A percentile compares a stretch with the other conserved stretches of the same genome.
Conservation (phyloP, 2,113 vertebrate species). For the Charadrius vociferus region DNA sequence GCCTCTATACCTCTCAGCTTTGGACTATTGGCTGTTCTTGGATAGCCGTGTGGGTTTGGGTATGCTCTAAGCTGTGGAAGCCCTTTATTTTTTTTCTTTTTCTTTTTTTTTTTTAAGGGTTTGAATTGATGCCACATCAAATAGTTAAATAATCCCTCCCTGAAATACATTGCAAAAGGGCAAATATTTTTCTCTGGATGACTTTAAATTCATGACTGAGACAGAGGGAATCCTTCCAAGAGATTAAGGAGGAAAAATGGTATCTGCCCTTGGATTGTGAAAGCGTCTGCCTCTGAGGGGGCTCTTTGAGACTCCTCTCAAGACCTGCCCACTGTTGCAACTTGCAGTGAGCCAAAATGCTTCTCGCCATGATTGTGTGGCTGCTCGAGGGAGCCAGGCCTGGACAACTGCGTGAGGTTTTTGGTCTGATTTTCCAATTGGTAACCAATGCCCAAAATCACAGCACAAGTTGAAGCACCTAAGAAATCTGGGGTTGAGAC, state of each 20-base stretch:
- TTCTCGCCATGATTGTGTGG: background rate
- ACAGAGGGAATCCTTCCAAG: background rate
- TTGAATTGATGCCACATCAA: background rate
- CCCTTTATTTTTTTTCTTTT: background rate
- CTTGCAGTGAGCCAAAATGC: background rate
- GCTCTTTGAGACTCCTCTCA: background rate
- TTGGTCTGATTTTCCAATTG: background rate
- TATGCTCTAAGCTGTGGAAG: background rate
- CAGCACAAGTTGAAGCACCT: background rate
- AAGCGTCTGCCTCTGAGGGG: background rate
- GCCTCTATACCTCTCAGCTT: background rate
- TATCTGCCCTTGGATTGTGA: background rate
- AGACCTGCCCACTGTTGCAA: background rate
- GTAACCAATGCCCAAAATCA: background rate
- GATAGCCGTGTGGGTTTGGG: background rate
- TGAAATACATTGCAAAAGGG: background rate
- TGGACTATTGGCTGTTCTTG: background rate
- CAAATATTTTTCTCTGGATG: background rate
- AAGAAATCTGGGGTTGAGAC: background rate
- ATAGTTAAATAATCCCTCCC: background rate
- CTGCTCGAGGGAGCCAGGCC: background rate
- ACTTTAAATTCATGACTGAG: background rate
- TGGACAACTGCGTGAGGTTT: background rate
- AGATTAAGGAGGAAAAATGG: background rate
- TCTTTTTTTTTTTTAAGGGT: background rate